These are phyloP conservation scores for Gonatopus flavifemur DNA, from an alignment of 1,140 invertebrate genomes.

Conservation along the genomic window DNA sequence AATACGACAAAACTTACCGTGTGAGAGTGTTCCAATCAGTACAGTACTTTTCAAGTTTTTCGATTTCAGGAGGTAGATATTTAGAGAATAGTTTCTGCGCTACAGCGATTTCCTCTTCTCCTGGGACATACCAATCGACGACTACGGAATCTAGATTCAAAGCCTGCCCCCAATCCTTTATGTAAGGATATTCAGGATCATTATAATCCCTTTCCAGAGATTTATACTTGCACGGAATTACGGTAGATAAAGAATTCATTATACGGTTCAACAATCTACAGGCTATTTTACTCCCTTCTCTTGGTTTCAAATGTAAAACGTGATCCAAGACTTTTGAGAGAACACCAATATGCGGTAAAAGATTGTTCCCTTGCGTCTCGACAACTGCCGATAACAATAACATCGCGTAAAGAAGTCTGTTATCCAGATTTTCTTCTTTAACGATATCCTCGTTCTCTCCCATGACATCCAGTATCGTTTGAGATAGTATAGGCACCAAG, in stretches of 20 bases:
- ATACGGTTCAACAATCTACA: slow-evolving; percentile 56
- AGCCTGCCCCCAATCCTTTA: slow-evolving; percentile 81
- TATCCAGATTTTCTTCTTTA: slow-evolving; percentile 76
- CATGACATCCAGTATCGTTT: slow-evolving; percentile 61
- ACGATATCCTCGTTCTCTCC: slow-evolving; percentile 60
- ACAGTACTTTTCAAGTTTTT: slow-evolving; percentile 59
- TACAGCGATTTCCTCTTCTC: slow-evolving; percentile 67
- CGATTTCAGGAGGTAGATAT: slow-evolving; percentile 64
- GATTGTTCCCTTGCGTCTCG: slow-evolving; percentile 62
- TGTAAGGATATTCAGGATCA: slow-evolving; percentile 72
- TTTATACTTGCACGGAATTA: slow-evolving; percentile 69
- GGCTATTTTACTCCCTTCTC: slow-evolving; percentile 63
- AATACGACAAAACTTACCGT: slow-evolving; percentile 29
- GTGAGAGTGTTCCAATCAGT: slow-evolving; percentile 39
- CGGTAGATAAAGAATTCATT: slow-evolving; percentile 62
- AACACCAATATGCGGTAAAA: slow-evolving; percentile 66
- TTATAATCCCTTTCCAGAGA: slow-evolving; percentile 63
- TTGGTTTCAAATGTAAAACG: slow-evolving; percentile 65
- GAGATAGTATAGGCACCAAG: slow-evolving; percentile 73
- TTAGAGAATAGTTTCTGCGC: slow-evolving; percentile 66
- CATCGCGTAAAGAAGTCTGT: slow-evolving; percentile 78
- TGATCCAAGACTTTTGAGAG: slow-evolving; percentile 65
- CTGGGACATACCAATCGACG: slow-evolving; percentile 78
- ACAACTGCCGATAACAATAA: slow-evolving; percentile 74
- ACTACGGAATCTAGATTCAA: slow-evolving; percentile 67